These are phyloP conservation scores for Eristalis arbustorum DNA, from an alignment of 2,888 invertebrate genomes.

Conservation along the genomic window DNA sequence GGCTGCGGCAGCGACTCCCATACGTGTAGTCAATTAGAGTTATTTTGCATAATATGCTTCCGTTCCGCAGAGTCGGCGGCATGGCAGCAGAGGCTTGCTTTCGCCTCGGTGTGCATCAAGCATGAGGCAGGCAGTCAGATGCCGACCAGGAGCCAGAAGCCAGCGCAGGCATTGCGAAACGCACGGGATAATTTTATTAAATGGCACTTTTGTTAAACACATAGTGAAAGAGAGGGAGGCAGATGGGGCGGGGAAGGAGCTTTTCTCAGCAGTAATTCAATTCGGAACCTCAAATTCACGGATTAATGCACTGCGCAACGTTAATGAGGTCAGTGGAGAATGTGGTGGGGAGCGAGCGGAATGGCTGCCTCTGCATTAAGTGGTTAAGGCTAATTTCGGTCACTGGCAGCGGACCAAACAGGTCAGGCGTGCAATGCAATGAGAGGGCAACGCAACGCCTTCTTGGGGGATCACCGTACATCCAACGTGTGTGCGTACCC, in stretches of 20 bases:
- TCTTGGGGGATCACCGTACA: neutral
- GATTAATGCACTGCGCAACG: slow-evolving; percentile 45
- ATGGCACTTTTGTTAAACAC: slow-evolving; percentile 34
- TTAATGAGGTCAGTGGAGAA: slow-evolving; percentile 43
- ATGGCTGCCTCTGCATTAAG: neutral
- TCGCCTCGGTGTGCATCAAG: neutral
- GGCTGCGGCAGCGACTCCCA: neutral
- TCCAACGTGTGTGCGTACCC: neutral
- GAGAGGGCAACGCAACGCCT: neutral
- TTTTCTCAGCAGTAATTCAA: slow-evolving; percentile 35
- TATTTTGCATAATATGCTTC: slow-evolving; percentile 60
- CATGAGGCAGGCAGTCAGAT: neutral
- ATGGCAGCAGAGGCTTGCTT: neutral
- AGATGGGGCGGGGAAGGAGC: neutral
- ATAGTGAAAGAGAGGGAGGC: neutral
- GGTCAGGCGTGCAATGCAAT: neutral
- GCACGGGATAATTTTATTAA: slow-evolving; percentile 52
- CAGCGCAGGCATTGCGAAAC: slow-evolving; percentile 23
- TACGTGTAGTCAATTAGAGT: slow-evolving; percentile 53
- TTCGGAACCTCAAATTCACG: slow-evolving; percentile 31
- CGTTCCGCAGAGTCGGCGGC: neutral
- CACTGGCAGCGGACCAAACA: neutral
- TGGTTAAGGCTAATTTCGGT: slow-evolving; percentile 11
- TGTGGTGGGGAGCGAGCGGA: neutral
- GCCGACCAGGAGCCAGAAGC: neutral